Conservation (phyloP, 2,888 invertebrate genomes). For the Metallyticus violacea region DNA sequence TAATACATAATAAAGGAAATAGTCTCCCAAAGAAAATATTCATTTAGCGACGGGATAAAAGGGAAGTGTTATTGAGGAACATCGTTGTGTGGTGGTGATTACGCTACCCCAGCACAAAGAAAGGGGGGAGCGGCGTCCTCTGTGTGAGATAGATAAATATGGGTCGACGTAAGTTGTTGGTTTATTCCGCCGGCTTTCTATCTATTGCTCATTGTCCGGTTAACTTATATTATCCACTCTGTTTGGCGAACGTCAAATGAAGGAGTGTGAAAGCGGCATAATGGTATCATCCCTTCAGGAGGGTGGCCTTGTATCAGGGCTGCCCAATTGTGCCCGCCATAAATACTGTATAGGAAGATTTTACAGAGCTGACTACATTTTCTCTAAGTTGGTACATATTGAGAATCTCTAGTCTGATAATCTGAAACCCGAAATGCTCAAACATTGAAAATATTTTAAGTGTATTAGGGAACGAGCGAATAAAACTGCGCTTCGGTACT, state of each 20-base stretch:
- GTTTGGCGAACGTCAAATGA: neutral
- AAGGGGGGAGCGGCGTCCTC: neutral
- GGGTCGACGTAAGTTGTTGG: neutral
- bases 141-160: conserved; percentile 29
- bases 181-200: neutral
- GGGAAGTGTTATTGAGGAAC: neutral
- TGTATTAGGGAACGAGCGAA: too few relatives aligned
- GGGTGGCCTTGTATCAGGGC: neutral
- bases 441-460: too few relatives aligned
- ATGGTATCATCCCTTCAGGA: neutral
- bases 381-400: too few relatives aligned
- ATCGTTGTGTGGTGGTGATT: neutral
- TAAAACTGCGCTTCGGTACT: too few relatives aligned
- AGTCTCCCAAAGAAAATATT: too few relatives aligned
- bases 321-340: neutral
- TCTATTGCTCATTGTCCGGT: neutral
- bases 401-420: too few relatives aligned
- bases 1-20: neutral
- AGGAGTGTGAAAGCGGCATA: conserved; percentile 26
- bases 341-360: too few relatives aligned
- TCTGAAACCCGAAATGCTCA: too few relatives aligned
- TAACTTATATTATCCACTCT: neutral
- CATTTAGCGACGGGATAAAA: neutral
- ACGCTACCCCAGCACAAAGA: neutral
- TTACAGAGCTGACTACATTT: too few relatives aligned